Evolutionary conservation across 2,888 invertebrate genomes (phyloP).

Genomic region (Orchestes rusci): DNA sequence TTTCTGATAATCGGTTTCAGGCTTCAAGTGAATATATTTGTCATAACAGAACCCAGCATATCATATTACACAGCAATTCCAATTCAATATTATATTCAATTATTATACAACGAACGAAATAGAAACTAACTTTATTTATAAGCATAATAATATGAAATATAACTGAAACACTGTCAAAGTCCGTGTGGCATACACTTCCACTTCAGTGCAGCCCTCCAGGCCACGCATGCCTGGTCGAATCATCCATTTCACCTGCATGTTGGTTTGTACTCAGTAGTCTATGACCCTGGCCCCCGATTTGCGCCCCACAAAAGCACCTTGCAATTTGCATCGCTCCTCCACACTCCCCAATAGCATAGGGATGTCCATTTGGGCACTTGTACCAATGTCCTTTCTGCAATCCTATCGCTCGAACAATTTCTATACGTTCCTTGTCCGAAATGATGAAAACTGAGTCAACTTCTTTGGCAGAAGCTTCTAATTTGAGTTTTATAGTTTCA

Average conservation of each 20-base stretch:
- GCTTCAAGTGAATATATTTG: no score
- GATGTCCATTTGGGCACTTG: constrained; percentile 63
- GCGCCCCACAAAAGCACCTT: constrained; percentile 50
- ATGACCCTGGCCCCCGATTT: constrained; percentile 52
- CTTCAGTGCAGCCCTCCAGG: constrained; percentile 36
- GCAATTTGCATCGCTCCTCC: constrained; percentile 54
- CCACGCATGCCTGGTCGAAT: constrained; percentile 47
- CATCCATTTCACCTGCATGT: constrained; percentile 51
- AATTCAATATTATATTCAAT: no score
- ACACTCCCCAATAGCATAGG: constrained; percentile 59
- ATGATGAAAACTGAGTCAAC: constrained; percentile 6
- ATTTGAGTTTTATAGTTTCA: constrained; percentile 7
- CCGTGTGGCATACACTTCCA: no score
- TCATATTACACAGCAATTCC: no score
- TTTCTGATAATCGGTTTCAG: no score
- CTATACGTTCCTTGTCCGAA: constrained; percentile 26
- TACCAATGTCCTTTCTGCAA: constrained; percentile 59
- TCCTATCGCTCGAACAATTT: constrained; percentile 53
- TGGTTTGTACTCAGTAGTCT: constrained; percentile 43
- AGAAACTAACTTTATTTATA: no score
- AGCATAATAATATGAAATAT: no score
- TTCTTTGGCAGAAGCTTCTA: constrained; percentile 9
- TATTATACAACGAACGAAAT: no score
- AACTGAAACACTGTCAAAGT: no score
- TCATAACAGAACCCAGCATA: no score